Evolutionary conservation across 1,140 invertebrate species (phyloP).

Genomic region (Radopholus similis): DNA sequence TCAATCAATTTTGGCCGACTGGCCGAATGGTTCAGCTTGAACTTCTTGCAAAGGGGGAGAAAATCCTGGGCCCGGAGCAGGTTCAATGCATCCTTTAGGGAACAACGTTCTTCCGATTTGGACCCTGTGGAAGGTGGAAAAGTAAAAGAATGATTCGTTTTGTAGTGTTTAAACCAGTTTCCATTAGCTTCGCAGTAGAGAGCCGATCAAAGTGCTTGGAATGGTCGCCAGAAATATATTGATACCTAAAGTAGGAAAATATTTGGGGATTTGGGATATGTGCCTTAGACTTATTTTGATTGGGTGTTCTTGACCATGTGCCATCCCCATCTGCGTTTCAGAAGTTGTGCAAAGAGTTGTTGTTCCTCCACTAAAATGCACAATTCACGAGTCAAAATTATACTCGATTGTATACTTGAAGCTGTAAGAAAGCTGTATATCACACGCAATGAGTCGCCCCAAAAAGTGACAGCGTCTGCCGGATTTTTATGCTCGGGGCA

Average conservation of each 20-base stretch:
- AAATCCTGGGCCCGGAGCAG: neutral
- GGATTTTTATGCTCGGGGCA: neutral
- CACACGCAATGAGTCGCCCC: constrained; percentile 27
- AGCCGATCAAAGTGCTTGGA: too few relatives aligned
- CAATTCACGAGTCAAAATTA: neutral
- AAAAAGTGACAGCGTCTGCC: constrained; percentile 3
- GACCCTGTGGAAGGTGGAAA: neutral
- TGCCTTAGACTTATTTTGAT: neutral
- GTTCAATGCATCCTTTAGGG: constrained; percentile 18
- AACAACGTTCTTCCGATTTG: neutral
- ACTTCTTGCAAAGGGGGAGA: neutral
- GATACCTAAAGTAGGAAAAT: neutral
- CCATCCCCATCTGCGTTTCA: constrained; percentile 25
- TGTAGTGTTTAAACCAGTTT: neutral
- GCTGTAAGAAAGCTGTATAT: constrained; percentile 13
- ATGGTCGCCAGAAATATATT: too few relatives aligned
- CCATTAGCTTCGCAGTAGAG: neutral
- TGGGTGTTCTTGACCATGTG: neutral
- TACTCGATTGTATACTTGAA: neutral
- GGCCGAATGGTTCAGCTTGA: neutral
- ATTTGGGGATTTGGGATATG: neutral
- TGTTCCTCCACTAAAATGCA: constrained; percentile 19
- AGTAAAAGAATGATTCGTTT: neutral
- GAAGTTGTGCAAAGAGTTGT: constrained; percentile 18
- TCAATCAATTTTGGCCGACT: neutral